Percentiles rank a stretch among this genome's conserved stretches.
Evolutionary conservation across 2,797 vertebrate species (phyloP).

Genomic region (Lagocephalus sceleratus): DNA sequence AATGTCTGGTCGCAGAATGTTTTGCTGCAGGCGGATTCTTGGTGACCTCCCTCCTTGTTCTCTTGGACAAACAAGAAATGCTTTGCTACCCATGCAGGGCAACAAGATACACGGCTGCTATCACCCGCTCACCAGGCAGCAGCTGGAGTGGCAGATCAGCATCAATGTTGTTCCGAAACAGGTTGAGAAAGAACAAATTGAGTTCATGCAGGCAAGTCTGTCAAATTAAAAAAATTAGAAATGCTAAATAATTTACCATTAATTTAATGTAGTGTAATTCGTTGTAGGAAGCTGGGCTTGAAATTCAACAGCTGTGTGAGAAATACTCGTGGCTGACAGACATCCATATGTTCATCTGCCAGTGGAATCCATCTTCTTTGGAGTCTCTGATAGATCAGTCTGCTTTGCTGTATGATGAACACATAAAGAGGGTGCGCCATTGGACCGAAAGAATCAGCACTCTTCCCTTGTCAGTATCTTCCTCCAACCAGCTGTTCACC

Average conservation of each 20-base stretch:
- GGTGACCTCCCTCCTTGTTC: conserved; percentile 22
- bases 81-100: conserved; percentile 52
- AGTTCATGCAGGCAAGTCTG: conserved; percentile 67
- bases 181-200: conserved; percentile 48
- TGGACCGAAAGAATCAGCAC: conserved; percentile 66
- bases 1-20: conserved; percentile 2
- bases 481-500: conserved; percentile 70
- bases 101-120: conserved; percentile 62
- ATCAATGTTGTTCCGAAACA: conserved; percentile 51
- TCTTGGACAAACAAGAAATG: conserved; percentile 26
- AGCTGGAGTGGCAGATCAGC: conserved; percentile 73
- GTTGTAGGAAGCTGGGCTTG: conserved; percentile 69
- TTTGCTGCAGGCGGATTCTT: conserved; percentile 18
- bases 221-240: background rate
- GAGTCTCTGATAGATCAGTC: conserved; percentile 66
- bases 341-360: conserved; percentile 60
- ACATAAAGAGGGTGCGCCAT: conserved; percentile 58
- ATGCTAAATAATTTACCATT: background rate
- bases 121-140: conserved; percentile 53
- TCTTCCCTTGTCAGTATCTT: conserved; percentile 57
- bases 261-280: background rate
- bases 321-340: conserved; percentile 70
- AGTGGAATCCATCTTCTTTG: conserved; percentile 66
- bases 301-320: conserved; percentile 70
- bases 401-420: conserved; percentile 59